phyloP scores from a whole-genome alignment of 2,797 vertebrate genomes.

The Myotis vivesi region DNA sequence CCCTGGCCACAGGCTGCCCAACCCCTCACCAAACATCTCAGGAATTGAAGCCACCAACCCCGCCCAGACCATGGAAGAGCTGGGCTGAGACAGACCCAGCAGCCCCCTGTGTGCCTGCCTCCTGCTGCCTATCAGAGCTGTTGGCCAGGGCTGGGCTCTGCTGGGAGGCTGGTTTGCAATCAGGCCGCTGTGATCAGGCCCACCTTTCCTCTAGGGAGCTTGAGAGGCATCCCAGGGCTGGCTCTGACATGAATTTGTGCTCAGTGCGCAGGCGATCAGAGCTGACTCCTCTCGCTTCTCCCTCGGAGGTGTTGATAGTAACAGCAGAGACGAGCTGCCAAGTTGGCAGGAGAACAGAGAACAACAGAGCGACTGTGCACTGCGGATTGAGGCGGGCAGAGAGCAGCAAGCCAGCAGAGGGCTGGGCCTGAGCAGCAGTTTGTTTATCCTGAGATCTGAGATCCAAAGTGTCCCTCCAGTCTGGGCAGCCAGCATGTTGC shows the following conservation, averaged over 20 bases:
- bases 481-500: neutral
- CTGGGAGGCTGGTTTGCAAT: neutral
- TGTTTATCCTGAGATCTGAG: slow-evolving; percentile 59
- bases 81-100: neutral
- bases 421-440: slow-evolving; percentile 35
- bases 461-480: slow-evolving; percentile 29
- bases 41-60: neutral
- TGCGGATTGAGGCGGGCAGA: slow-evolving; percentile 56
- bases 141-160: neutral
- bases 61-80: slow-evolving; percentile 50
- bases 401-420: slow-evolving; percentile 7
- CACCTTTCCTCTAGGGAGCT: slow-evolving; percentile 1
- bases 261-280: slow-evolving; percentile 53
- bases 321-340: slow-evolving; percentile 69
- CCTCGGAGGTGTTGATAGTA: slow-evolving; percentile 79
- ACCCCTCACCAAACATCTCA: neutral
- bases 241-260: slow-evolving; percentile 42
- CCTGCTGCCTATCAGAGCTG: neutral
- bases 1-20: neutral
- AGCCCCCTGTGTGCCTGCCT: neutral
- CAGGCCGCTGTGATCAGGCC: neutral
- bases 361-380: slow-evolving; percentile 57
- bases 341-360: slow-evolving; percentile 68
- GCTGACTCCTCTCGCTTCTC: slow-evolving; percentile 64
- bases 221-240: slow-evolving; percentile 53